phyloP scores from a whole-genome alignment of 2,888 invertebrate species.

The Ichneumoninae sp. region DNA sequence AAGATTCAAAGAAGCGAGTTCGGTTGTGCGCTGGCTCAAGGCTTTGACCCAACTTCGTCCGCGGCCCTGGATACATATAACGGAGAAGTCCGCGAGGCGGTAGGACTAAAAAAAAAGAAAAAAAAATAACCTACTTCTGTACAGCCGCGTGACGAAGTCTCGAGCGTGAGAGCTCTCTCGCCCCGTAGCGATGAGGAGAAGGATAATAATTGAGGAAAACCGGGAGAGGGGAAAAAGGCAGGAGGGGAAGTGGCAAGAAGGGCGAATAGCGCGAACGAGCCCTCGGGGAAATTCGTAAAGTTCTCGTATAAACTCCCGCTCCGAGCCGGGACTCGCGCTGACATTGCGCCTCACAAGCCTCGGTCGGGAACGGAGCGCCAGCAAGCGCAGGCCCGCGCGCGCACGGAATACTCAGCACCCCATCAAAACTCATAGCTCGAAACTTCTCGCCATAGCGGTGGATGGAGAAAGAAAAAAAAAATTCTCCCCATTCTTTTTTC shows the following conservation, averaged over 20 bases:
- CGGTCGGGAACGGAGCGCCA: constrained; percentile 33
- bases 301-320: constrained; percentile 46
- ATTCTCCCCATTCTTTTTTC: constrained; percentile 9
- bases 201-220: constrained; percentile 61
- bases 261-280: constrained; percentile 54
- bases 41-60: constrained; percentile 20
- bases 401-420: constrained; percentile 45
- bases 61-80: background rate
- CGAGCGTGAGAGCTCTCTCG: constrained; percentile 9
- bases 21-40: background rate
- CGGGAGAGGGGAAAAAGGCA: constrained; percentile 45
- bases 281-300: constrained; percentile 69
- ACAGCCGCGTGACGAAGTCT: constrained; percentile 28
- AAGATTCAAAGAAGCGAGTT: constrained; percentile 27
- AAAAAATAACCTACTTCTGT: background rate
- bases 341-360: constrained; percentile 34
- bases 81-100: constrained; percentile 17
- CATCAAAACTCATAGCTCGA: constrained; percentile 53
- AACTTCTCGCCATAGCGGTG: constrained; percentile 16
- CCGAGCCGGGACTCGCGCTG: constrained; percentile 29
- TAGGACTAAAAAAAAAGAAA: background rate
- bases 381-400: background rate
- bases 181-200: constrained; percentile 48
- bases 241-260: constrained; percentile 19
- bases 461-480: constrained; percentile 12